These are phyloP conservation scores for Meriones psammophilus DNA, from an alignment of 2,797 vertebrate species.

Conservation along the genomic window DNA sequence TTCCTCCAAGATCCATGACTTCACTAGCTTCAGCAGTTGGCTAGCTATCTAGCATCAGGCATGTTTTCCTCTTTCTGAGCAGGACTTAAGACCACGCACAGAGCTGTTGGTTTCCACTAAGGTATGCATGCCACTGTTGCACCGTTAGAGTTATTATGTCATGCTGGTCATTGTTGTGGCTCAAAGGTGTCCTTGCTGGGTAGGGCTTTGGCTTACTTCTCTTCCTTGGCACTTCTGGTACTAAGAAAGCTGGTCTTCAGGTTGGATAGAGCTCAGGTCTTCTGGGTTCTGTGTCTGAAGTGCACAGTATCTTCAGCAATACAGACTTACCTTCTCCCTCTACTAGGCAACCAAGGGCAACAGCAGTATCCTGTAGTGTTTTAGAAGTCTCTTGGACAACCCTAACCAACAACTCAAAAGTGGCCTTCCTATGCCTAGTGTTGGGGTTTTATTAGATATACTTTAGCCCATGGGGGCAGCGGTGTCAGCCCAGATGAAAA, in stretches of 20 bases:
- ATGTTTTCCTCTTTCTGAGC: background rate
- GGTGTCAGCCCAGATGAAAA: background rate
- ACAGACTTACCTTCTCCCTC: background rate
- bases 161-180: background rate
- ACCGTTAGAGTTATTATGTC: background rate
- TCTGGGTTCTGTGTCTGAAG: background rate
- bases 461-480: background rate
- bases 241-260: background rate
- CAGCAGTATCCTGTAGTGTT: background rate
- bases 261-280: background rate
- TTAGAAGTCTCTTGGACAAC: background rate
- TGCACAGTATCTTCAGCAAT: background rate
- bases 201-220: too few relatives aligned
- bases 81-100: background rate
- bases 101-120: background rate
- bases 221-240: too few relatives aligned
- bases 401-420: background rate
- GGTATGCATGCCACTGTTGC: background rate
- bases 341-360: background rate
- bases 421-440: background rate
- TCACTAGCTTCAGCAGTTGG: background rate
- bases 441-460: background rate
- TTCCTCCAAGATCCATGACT: background rate
- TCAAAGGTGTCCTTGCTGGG: background rate
- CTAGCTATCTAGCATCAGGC: background rate